phyloP scores from a whole-genome alignment of 2,113 vertebrate genomes.

The Lates calcarifer region DNA sequence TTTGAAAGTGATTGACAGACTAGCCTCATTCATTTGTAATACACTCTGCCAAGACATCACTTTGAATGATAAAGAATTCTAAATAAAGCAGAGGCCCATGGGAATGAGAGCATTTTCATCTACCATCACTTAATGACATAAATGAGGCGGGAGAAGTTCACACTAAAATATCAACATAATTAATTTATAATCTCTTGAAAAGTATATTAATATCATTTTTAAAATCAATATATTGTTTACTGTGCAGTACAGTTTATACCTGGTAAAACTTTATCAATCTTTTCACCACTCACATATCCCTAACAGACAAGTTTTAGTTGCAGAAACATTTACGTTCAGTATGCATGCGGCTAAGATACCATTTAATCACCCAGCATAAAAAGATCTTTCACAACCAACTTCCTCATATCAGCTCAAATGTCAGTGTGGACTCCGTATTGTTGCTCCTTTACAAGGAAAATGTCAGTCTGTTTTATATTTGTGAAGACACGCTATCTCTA shows the following conservation, averaged over 20 bases:
- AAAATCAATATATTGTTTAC: neutral
- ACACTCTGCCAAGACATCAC: conserved; percentile 11
- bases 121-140: neutral
- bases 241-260: neutral
- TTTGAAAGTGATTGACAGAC: conserved; percentile 49
- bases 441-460: conserved; percentile 21
- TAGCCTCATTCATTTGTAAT: conserved; percentile 38
- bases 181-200: neutral
- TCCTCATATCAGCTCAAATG: conserved; percentile 18
- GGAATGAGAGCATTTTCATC: conserved; percentile 32
- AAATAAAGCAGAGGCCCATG: conserved; percentile 38
- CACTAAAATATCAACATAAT: conserved; percentile 8
- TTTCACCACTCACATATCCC: neutral
- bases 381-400: neutral
- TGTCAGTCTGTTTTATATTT: conserved; percentile 25
- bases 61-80: conserved; percentile 38
- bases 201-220: no score
- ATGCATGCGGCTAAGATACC: neutral
- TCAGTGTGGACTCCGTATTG: neutral
- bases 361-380: neutral
- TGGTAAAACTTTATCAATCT: neutral
- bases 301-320: neutral
- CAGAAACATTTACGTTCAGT: no score
- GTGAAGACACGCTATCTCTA: conserved; percentile 7
- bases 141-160: neutral